These are phyloP conservation scores for Camponotus pennsylvanicus DNA, from an alignment of 1,140 invertebrate species.

Conservation along the genomic window DNA sequence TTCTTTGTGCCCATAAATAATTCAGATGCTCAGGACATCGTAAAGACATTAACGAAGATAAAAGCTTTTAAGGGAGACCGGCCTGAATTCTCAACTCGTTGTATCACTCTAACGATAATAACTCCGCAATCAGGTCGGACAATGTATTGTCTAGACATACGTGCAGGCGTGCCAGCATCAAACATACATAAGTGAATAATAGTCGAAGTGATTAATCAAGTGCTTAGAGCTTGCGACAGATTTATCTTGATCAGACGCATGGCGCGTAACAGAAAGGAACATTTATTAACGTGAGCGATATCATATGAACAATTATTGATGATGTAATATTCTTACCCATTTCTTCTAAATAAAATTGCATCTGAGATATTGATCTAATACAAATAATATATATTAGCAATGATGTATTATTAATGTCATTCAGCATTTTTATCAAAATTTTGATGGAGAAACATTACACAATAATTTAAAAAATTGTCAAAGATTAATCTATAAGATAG, in stretches of 20 bases:
- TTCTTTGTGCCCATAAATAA: constrained; percentile 76
- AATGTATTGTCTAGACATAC: constrained; percentile 64
- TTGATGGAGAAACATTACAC: not conserved
- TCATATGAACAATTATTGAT: constrained; percentile 16
- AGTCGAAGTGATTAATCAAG: constrained; percentile 53
- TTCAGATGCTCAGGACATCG: constrained; percentile 73
- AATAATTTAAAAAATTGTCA: not conserved
- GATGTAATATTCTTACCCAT: not conserved
- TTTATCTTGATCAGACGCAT: constrained; percentile 47
- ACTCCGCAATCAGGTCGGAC: constrained; percentile 66
- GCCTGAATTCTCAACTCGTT: constrained; percentile 72
- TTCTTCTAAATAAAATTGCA: not conserved
- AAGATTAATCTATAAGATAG: not conserved
- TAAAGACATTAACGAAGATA: constrained; percentile 76
- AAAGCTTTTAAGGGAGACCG: constrained; percentile 71
- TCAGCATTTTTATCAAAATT: not conserved
- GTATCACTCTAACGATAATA: constrained; percentile 70
- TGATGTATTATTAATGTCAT: no score
- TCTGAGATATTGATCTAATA: not conserved
- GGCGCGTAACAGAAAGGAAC: constrained; percentile 16
- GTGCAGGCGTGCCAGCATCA: constrained; percentile 45
- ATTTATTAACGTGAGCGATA: constrained; percentile 43
- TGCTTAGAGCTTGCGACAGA: constrained; percentile 35
- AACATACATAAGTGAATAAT: constrained; percentile 60
- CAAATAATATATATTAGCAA: not conserved